phyloP scores from a whole-genome alignment of 2,797 vertebrate genomes.

The Delichon dasypus region DNA sequence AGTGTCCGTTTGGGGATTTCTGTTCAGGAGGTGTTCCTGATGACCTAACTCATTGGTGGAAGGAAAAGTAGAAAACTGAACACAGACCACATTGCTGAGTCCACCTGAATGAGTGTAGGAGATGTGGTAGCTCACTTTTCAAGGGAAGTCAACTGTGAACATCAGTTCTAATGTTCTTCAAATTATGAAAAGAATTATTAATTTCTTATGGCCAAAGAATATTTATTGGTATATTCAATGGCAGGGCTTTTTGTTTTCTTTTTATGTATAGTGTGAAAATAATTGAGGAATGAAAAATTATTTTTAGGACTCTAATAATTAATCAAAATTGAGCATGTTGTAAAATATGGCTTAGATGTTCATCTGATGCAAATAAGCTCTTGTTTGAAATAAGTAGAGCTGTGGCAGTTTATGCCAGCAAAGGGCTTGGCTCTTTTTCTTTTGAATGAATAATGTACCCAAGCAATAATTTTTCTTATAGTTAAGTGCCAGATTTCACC shows the following conservation, averaged over 20 bases:
- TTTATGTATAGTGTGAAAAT: background rate
- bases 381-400: conserved; percentile 45
- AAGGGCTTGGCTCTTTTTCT: conserved; percentile 15
- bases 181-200: background rate
- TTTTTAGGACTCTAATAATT: conserved; percentile 13
- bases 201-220: background rate
- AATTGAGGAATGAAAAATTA: conserved; percentile 18
- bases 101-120: background rate
- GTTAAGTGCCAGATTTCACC: background rate
- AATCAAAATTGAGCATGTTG: conserved; percentile 8
- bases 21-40: background rate
- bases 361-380: conserved; percentile 17
- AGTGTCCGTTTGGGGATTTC: background rate
- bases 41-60: background rate
- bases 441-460: conserved; percentile 7
- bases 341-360: conserved; percentile 37
- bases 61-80: background rate
- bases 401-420: conserved; percentile 3
- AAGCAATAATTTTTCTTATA: conserved; percentile 4
- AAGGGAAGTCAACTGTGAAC: background rate
- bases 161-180: background rate
- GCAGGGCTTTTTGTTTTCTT: background rate
- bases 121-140: background rate
- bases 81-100: background rate
- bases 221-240: background rate